Conservation (phyloP, 2,888 invertebrate genomes). For the Bugulina stolonifera region DNA sequence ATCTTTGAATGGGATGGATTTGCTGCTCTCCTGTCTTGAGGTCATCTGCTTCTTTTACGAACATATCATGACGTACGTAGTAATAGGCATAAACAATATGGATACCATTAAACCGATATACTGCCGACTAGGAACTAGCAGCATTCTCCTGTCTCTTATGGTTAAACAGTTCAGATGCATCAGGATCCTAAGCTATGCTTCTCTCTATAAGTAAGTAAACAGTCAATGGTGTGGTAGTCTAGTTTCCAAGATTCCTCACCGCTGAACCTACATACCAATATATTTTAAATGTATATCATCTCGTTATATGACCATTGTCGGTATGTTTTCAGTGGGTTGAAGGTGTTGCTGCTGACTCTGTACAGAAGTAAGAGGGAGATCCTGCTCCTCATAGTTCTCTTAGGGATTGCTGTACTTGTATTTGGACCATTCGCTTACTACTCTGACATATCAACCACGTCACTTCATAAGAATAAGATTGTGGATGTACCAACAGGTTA, state of each 20-base stretch:
- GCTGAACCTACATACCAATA: too few species aligned
- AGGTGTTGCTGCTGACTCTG: background rate
- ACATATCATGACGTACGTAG: background rate
- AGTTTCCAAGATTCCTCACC: too few species aligned
- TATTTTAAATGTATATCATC: too few species aligned
- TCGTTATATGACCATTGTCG: too few species aligned
- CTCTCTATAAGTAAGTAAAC: background rate
- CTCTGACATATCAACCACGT: background rate
- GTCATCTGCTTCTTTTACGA: background rate
- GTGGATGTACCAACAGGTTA: background rate
- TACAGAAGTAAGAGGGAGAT: background rate
- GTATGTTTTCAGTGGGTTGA: background rate
- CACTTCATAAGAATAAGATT: background rate
- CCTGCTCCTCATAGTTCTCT: background rate
- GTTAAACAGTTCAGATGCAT: background rate
- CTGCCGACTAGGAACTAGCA: background rate
- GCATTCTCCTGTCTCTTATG: background rate
- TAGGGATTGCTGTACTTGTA: background rate
- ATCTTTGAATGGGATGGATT: background rate
- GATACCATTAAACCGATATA: background rate
- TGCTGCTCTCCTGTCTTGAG: background rate
- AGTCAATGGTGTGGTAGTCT: too few species aligned
- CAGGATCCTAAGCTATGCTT: constrained; percentile 7
- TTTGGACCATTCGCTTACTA: background rate
- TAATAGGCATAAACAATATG: background rate